Evolutionary conservation across 2,113 vertebrate species (phyloP).

Genomic region (Thermophis baileyi): DNA sequence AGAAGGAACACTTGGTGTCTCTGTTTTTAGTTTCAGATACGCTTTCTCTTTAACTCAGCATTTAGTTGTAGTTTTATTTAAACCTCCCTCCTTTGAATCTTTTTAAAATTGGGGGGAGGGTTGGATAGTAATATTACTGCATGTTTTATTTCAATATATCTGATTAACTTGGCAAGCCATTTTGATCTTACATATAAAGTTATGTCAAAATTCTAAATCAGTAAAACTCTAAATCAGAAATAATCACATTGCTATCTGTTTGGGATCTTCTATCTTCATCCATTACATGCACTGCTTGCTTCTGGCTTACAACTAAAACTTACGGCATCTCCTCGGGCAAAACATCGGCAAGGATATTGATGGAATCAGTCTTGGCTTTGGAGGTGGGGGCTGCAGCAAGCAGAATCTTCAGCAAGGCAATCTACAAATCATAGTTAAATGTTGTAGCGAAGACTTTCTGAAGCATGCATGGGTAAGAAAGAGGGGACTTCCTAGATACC

Average conservation of each 20-base stretch:
- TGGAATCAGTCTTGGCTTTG: conserved; percentile 98
- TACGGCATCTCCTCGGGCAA: conserved; percentile 98
- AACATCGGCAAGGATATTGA: conserved; percentile 96
- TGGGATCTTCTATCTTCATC: rapidly evolving
- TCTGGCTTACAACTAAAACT: conserved; percentile 56
- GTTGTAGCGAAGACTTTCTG: not conserved
- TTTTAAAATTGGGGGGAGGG: not conserved
- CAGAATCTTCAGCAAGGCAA: conserved; percentile 94
- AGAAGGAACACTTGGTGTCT: not conserved
- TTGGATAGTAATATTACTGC: not conserved
- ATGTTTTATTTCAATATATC: not conserved
- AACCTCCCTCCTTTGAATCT: not conserved
- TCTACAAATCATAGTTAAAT: conserved; percentile 67
- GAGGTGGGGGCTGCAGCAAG: conserved; percentile 96
- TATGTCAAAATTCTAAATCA: not conserved
- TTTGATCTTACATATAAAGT: not conserved
- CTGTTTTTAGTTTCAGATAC: not conserved
- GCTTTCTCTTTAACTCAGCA: not conserved
- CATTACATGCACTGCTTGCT: not conserved
- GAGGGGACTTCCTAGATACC: not conserved
- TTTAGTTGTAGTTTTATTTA: not conserved
- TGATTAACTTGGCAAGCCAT: not conserved
- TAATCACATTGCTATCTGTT: not conserved
- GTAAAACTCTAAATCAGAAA: not conserved
- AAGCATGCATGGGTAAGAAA: not conserved